A percentile compares a stretch with the other conserved stretches of the same genome.
Evolutionary conservation across 2,113 vertebrate species (phyloP).

Genomic region (Atrichornis clamosus): DNA sequence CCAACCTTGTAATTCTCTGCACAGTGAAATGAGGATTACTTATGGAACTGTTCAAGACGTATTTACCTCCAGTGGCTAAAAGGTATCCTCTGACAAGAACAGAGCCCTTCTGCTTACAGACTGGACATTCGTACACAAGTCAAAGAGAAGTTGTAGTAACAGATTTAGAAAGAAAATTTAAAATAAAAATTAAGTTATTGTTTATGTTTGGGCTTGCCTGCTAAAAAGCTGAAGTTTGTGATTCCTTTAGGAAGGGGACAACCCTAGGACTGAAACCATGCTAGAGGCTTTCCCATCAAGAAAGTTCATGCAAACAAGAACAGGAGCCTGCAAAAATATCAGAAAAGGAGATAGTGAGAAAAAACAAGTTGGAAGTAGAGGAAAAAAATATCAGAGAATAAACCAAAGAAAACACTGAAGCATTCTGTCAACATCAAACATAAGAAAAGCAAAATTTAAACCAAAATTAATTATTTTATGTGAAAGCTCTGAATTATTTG

Average conservation of each 20-base stretch:
- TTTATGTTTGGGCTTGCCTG: background rate
- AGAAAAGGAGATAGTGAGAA: background rate
- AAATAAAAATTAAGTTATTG: background rate
- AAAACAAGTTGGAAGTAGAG: background rate
- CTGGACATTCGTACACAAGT: background rate
- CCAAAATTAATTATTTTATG: background rate
- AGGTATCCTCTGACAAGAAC: background rate
- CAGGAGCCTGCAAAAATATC: background rate
- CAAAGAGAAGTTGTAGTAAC: background rate
- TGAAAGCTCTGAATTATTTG: background rate
- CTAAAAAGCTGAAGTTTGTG: background rate
- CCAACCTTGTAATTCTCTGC: background rate
- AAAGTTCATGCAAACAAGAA: background rate
- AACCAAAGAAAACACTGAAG: background rate
- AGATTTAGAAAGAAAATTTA: background rate
- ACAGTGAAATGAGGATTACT: background rate
- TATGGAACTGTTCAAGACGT: background rate
- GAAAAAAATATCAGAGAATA: background rate
- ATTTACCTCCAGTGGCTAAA: background rate
- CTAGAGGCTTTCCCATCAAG: background rate
- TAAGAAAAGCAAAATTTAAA: background rate
- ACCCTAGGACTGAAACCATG: background rate
- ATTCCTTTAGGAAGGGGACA: background rate
- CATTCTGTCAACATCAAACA: background rate
- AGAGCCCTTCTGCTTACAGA: background rate